A percentile compares a stretch with the other conserved stretches of the same genome.
phyloP scores from a whole-genome alignment of 1,140 invertebrate species.

The Goniozus legneri region DNA sequence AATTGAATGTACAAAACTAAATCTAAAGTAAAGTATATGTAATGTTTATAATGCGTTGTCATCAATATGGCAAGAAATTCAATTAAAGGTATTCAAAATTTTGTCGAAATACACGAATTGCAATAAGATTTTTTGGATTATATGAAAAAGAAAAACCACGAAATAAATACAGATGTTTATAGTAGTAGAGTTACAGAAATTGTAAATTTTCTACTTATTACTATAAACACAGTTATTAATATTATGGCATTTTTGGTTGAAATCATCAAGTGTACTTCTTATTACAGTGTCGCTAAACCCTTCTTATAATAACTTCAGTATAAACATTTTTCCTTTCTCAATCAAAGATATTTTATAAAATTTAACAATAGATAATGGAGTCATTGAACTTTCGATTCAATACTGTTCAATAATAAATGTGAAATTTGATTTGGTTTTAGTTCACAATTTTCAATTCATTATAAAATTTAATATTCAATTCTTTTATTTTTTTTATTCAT shows the following conservation, averaged over 20 bases:
- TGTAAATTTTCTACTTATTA: background rate
- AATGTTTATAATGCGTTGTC: conserved; percentile 37
- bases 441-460: conserved; percentile 17
- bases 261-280: conserved; percentile 9
- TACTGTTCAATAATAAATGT: conserved; percentile 19
- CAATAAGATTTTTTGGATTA: background rate
- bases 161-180: background rate
- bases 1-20: conserved; percentile 47
- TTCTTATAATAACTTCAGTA: conserved; percentile 36
- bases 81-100: conserved; percentile 26
- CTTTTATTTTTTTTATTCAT: background rate
- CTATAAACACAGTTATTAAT: background rate
- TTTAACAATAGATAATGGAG: conserved; percentile 34
- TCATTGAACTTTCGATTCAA: conserved; percentile 26
- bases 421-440: conserved; percentile 16
- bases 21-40: no score
- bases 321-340: conserved; percentile 29
- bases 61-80: conserved; percentile 36
- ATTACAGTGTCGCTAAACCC: conserved; percentile 31
- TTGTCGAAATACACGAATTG: background rate
- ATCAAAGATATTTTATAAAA: conserved; percentile 37
- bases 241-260: background rate
- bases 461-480: conserved; percentile 5
- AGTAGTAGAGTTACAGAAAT: background rate
- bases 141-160: no score